Percentiles rank a stretch among this genome's conserved stretches.
These are phyloP conservation scores for Elmis aenea DNA, from an alignment of 2,888 invertebrate genomes.

Conservation along the genomic window DNA sequence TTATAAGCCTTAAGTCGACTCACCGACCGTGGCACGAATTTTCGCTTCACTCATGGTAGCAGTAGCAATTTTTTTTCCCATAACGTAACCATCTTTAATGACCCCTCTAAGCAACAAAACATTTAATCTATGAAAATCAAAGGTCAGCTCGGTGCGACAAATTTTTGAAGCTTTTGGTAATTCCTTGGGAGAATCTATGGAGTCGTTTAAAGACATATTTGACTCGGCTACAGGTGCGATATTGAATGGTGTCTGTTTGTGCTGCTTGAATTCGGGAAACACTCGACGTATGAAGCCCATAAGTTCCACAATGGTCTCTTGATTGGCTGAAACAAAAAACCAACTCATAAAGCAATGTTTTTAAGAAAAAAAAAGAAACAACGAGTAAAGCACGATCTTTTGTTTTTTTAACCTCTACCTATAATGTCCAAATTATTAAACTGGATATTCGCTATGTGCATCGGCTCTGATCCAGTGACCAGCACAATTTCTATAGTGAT, in stretches of 20 bases:
- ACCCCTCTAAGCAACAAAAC: conserved; percentile 79
- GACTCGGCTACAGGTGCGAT: conserved; percentile 19
- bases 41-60: conserved; percentile 88
- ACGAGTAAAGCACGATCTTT: conserved; percentile 11
- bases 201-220: not conserved
- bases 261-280: conserved; percentile 46
- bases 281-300: conserved; percentile 82
- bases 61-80: conserved; percentile 87
- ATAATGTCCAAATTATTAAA: conserved; percentile 94
- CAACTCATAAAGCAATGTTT: not conserved
- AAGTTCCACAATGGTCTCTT: conserved; percentile 90
- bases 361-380: too few relatives aligned
- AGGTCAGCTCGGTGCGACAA: conserved; percentile 77
- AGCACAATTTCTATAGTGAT: conserved; percentile 79
- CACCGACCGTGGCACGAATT: conserved; percentile 77
- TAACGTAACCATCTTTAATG: conserved; percentile 62
- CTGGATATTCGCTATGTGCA: conserved; percentile 78
- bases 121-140: conserved; percentile 90
- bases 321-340: conserved; percentile 64
- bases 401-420: too few relatives aligned
- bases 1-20: conserved; percentile 22
- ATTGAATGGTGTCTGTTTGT: conserved; percentile 32
- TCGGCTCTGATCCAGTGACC: conserved; percentile 49
- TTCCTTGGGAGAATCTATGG: conserved; percentile 1
- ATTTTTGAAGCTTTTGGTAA: conserved; percentile 35